Conservation (phyloP, 1,140 invertebrate species). For the Drosophila persimilis region DNA sequence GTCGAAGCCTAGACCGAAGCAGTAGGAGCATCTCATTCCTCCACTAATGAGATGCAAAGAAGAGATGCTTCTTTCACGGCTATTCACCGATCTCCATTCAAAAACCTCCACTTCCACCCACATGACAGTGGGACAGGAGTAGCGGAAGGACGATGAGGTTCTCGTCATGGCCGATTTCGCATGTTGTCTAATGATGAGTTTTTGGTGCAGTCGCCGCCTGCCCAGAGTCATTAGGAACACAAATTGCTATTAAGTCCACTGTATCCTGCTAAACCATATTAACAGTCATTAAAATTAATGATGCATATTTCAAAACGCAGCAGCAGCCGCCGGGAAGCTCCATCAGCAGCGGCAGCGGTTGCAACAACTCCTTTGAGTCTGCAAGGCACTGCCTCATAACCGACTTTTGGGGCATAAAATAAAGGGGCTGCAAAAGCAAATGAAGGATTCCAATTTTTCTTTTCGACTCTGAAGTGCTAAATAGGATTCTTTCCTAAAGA, state of each 20-base stretch:
- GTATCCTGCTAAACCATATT: slow-evolving; percentile 18
- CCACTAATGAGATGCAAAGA: slow-evolving; percentile 38
- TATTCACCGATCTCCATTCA: slow-evolving; percentile 10
- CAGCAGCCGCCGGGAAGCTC: neutral
- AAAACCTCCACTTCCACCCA: neutral
- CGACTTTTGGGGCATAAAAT: neutral
- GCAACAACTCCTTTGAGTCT: neutral
- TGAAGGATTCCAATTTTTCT: no score
- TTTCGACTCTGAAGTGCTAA: no score
- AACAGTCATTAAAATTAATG: slow-evolving; percentile 80
- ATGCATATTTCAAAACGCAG: slow-evolving; percentile 34
- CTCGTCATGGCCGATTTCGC: neutral
- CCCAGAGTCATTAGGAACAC: slow-evolving; percentile 39
- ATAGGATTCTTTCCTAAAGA: no score
- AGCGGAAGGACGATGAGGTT: neutral
- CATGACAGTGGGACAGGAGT: no score
- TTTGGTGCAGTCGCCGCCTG: neutral
- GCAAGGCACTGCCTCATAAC: neutral
- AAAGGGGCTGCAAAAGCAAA: neutral
- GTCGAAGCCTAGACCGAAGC: neutral
- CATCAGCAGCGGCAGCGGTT: neutral
- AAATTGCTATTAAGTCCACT: slow-evolving; percentile 44
- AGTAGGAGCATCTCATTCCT: no score
- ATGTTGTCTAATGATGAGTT: slow-evolving; percentile 31
- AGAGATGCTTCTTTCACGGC: neutral